Conservation (phyloP, 1,140 invertebrate species). For the Tribolium castaneum region DNA sequence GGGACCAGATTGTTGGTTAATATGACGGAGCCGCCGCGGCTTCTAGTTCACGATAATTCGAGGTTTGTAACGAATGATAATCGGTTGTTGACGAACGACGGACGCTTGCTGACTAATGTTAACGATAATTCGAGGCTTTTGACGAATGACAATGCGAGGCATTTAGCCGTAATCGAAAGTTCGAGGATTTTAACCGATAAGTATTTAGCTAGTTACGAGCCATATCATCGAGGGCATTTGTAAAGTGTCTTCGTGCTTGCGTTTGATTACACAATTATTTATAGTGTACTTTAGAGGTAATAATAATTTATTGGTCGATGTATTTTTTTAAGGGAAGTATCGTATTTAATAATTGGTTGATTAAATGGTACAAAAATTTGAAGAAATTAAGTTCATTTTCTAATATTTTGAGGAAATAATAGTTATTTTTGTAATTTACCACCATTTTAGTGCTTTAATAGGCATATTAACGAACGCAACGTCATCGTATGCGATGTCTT, state of each 20-base stretch:
- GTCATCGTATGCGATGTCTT: too few relatives aligned
- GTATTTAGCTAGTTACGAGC: conserved; percentile 61
- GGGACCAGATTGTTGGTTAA: conserved; percentile 57
- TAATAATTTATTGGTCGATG: neutral
- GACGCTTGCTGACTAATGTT: conserved; percentile 55
- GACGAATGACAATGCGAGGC: conserved; percentile 52
- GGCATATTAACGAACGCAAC: too few relatives aligned
- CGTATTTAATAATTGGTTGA: too few relatives aligned
- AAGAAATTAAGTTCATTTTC: too few relatives aligned
- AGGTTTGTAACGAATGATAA: conserved; percentile 58
- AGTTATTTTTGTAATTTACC: too few relatives aligned
- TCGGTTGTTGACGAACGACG: conserved; percentile 56
- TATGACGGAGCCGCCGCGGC: conserved; percentile 55
- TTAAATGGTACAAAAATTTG: too few relatives aligned
- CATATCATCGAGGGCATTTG: conserved; percentile 62
- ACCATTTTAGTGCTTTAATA: too few relatives aligned
- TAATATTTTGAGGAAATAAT: too few relatives aligned
- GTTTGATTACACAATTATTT: neutral
- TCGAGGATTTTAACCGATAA: conserved; percentile 61
- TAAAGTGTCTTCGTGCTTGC: conserved; percentile 41
- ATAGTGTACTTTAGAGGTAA: neutral
- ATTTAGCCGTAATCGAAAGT: conserved; percentile 58
- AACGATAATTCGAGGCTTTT: conserved; percentile 54
- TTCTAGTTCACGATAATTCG: conserved; percentile 58
- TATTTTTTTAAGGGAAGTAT: too few relatives aligned